Evolutionary conservation across 2,113 vertebrate species (phyloP).

Genomic region (Myrmophylax atrothorax): DNA sequence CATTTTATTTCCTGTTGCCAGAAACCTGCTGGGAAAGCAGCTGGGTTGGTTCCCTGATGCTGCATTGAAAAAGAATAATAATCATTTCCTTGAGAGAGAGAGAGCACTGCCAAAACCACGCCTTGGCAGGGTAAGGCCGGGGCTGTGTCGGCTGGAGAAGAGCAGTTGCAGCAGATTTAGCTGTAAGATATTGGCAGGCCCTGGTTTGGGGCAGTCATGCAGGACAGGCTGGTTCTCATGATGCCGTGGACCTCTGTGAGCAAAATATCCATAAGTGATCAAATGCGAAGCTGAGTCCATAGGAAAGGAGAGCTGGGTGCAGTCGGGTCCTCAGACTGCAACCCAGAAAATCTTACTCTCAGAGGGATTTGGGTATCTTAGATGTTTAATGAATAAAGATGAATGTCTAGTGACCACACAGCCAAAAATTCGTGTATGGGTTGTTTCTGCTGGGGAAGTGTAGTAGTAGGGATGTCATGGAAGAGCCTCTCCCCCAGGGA

Average conservation of each 20-base stretch:
- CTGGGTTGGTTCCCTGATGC: background rate
- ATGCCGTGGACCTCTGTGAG: background rate
- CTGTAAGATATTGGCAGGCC: background rate
- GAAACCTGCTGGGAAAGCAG: background rate
- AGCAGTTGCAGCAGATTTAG: constrained; percentile 28
- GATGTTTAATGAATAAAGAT: background rate
- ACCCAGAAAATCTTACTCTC: background rate
- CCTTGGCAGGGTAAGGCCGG: rapidly evolving
- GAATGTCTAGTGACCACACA: rapidly evolving
- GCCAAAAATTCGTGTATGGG: background rate
- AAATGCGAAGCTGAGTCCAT: background rate
- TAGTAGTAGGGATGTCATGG: background rate
- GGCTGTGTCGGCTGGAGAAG: background rate
- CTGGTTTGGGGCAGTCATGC: background rate
- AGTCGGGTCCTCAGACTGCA: background rate
- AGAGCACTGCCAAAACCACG: background rate
- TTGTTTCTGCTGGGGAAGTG: background rate
- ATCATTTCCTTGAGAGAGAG: background rate
- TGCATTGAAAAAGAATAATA: background rate
- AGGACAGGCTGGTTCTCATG: constrained; percentile 9
- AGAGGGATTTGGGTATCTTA: background rate
- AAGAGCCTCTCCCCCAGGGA: background rate
- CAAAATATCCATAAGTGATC: background rate
- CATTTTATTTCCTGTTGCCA: background rate
- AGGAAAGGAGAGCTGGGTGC: background rate